These are phyloP conservation scores for Aethes cnicana DNA, from an alignment of 2,888 invertebrate genomes.

Conservation along the genomic window DNA sequence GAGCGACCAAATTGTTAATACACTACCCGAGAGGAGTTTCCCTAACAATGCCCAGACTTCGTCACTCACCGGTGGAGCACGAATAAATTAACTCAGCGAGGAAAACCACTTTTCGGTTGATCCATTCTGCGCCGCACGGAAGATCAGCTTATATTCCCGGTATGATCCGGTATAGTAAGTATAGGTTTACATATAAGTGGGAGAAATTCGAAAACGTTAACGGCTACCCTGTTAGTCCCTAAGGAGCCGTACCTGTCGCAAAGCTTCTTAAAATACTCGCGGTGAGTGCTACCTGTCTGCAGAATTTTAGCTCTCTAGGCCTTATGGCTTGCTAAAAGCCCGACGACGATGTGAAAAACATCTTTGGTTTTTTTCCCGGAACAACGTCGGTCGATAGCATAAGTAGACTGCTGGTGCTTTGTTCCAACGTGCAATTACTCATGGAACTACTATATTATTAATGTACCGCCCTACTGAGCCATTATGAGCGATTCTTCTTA, in stretches of 20 bases:
- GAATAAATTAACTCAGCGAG: conserved; percentile 21
- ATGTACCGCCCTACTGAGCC: conserved; percentile 8
- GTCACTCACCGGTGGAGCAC: conserved; percentile 11
- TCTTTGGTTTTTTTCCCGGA: conserved; percentile 21
- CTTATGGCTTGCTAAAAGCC: conserved; percentile 20
- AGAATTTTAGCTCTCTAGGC: conserved; percentile 17
- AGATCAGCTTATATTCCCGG: conserved; percentile 8
- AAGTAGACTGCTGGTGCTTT: conserved; percentile 12
- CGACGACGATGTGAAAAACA: conserved; percentile 12
- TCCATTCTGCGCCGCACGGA: neutral
- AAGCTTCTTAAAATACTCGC: conserved; percentile 10
- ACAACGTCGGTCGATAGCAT: conserved; percentile 6
- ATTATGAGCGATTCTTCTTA: neutral
- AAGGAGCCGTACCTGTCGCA: neutral
- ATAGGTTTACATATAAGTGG: conserved; percentile 12
- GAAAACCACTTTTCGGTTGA: conserved; percentile 12
- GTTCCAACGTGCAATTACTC: conserved; percentile 15
- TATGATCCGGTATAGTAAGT: neutral
- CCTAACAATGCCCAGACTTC: conserved; percentile 22
- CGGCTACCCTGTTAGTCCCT: neutral
- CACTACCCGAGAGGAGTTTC: conserved; percentile 24
- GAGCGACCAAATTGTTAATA: conserved; percentile 27
- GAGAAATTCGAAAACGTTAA: conserved; percentile 4
- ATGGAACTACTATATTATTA: conserved; percentile 16
- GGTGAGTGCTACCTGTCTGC: conserved; percentile 18